Conservation (phyloP, 1,140 invertebrate genomes). For the Philopotamus ludificatus region DNA sequence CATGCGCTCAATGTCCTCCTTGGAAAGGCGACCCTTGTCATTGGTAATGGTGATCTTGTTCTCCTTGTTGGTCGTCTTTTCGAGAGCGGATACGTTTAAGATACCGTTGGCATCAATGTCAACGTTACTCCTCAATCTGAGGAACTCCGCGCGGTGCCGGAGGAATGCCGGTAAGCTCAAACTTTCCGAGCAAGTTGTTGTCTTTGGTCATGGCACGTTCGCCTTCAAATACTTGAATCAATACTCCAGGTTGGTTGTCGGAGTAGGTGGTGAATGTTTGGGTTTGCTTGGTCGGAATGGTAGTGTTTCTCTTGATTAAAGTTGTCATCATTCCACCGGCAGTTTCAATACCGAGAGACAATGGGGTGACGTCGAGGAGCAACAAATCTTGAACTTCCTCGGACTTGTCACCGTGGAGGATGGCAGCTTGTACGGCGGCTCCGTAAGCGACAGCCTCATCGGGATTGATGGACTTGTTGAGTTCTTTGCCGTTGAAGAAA, state of each 20-base stretch:
- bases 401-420: conserved; percentile 91
- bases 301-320: conserved; percentile 93
- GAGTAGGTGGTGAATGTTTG: conserved; percentile 96
- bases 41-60: conserved; percentile 99
- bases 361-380: conserved; percentile 89
- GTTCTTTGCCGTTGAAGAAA: conserved; percentile 96
- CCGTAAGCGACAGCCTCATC: conserved; percentile 93
- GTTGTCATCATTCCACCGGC: conserved; percentile 96
- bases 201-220: conserved; percentile 91
- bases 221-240: conserved; percentile 88
- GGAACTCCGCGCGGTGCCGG: conserved; percentile 93
- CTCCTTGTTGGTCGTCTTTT: conserved; percentile 92
- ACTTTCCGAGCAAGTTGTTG: conserved; percentile 91
- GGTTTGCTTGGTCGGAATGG: conserved; percentile 93
- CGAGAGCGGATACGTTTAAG: conserved; percentile 83
- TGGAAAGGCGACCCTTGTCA: conserved; percentile 93
- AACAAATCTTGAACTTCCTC: conserved; percentile 88
- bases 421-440: conserved; percentile 90
- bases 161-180: conserved; percentile 91
- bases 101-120: conserved; percentile 90
- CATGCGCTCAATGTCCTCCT: conserved; percentile 97
- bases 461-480: conserved; percentile 97
- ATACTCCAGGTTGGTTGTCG: conserved; percentile 93
- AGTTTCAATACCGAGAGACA: conserved; percentile 96
- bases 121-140: conserved; percentile 91